phyloP scores from a whole-genome alignment of 1,140 invertebrate species.

The Meteorus sp. region DNA sequence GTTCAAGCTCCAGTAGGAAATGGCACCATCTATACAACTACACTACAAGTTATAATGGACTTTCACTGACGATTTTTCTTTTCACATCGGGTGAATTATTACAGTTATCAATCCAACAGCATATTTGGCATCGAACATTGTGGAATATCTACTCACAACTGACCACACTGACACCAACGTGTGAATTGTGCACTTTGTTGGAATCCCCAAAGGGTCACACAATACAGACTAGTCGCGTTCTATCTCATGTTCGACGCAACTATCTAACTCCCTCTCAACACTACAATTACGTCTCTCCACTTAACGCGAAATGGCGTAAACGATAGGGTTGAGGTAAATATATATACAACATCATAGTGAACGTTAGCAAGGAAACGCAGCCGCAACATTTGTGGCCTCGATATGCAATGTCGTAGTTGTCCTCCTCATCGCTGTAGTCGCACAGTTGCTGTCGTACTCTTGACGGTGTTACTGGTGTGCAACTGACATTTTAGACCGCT shows the following conservation, averaged over 20 bases:
- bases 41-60: neutral
- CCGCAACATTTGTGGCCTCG: slow-evolving; percentile 22
- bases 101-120: no score
- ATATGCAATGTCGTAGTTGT: neutral
- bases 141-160: no score
- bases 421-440: slow-evolving; percentile 7
- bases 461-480: slow-evolving; percentile 3
- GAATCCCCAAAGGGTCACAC: no score
- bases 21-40: slow-evolving; percentile 12
- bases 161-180: no score
- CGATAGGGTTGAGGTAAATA: neutral
- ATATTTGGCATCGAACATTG: no score
- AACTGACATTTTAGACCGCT: slow-evolving; percentile 33
- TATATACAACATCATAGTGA: slow-evolving; percentile 15
- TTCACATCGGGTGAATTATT: no score
- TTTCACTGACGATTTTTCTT: no score
- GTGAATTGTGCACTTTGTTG: no score
- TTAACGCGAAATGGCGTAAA: slow-evolving; percentile 17
- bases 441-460: slow-evolving; percentile 3
- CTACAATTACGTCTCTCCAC: slow-evolving; percentile 12
- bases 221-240: no score
- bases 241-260: no score
- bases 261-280: neutral
- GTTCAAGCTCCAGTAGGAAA: slow-evolving; percentile 17
- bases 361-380: slow-evolving; percentile 20